Percentiles rank a stretch among this genome's conserved stretches.
These are phyloP conservation scores for Channa striata DNA, from an alignment of 2,797 vertebrate genomes.

Conservation along the genomic window DNA sequence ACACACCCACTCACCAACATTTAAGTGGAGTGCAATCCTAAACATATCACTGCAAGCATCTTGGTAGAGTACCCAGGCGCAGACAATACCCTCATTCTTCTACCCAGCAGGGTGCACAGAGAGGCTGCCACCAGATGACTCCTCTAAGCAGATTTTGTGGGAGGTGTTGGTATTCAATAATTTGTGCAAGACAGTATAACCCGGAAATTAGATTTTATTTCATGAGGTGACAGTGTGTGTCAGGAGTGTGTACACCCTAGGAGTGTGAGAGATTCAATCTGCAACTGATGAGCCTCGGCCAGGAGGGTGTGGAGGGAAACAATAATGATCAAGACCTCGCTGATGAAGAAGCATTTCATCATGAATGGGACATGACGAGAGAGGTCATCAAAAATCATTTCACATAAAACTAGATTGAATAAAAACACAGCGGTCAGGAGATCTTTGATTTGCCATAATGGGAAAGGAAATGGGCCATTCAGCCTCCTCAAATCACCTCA, in stretches of 20 bases:
- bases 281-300: slow-evolving; percentile 18
- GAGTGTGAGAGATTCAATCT: slow-evolving; percentile 18
- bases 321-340: slow-evolving; percentile 7
- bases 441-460: slow-evolving; percentile 38
- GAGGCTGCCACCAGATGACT: slow-evolving; percentile 1
- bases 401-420: slow-evolving; percentile 27
- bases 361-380: slow-evolving; percentile 33
- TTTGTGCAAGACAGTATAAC: background rate
- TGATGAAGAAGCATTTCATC: slow-evolving; percentile 40
- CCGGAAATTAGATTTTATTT: slow-evolving; percentile 5
- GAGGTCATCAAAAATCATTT: slow-evolving; percentile 44
- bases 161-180: slow-evolving; percentile 2
- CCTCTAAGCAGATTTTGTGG: slow-evolving; percentile 10
- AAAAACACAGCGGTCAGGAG: slow-evolving; percentile 19
- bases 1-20: slow-evolving; percentile 1
- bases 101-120: background rate
- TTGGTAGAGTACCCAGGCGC: background rate
- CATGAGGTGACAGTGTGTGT: slow-evolving; percentile 14
- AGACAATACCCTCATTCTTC: background rate
- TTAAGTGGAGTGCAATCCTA: background rate
- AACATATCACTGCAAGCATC: background rate
- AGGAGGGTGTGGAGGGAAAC: background rate
- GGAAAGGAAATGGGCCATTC: slow-evolving; percentile 37
- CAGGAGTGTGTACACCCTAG: background rate
- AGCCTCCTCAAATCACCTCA: slow-evolving; percentile 32